phyloP scores from a whole-genome alignment of 2,888 invertebrate species.

The Hetaerina titia region DNA sequence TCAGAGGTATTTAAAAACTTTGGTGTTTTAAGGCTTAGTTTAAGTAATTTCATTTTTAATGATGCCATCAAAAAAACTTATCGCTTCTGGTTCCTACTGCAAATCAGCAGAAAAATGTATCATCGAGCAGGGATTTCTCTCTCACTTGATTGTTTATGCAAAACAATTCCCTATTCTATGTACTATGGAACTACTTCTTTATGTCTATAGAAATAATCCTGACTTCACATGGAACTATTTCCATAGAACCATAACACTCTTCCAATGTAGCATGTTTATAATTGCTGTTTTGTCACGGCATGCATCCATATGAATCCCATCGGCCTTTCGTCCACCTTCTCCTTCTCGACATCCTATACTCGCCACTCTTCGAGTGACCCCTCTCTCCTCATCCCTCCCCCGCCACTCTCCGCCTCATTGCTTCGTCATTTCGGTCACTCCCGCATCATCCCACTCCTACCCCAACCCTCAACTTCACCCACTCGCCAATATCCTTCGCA shows the following conservation, averaged over 20 bases:
- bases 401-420: not conserved
- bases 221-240: not conserved
- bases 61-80: no score
- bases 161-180: no score
- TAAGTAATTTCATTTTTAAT: no score
- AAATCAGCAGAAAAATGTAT: no score
- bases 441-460: not conserved
- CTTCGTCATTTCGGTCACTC: not conserved
- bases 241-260: not conserved
- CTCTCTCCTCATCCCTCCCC: not conserved
- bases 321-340: not conserved
- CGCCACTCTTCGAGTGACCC: no score
- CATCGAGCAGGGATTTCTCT: no score
- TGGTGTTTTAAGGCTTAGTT: no score
- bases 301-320: not conserved
- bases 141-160: no score
- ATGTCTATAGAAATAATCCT: no score
- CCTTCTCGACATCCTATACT: not conserved
- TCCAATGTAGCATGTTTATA: not conserved
- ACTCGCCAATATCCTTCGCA: constrained; percentile 15
- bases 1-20: no score
- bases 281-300: not conserved
- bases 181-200: no score
- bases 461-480: not conserved
- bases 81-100: no score